Evolutionary conservation across 2,888 invertebrate genomes (phyloP), one percentile per base, ranked within the genome.

Genomic region (Meandrusa payeni): DNA sequence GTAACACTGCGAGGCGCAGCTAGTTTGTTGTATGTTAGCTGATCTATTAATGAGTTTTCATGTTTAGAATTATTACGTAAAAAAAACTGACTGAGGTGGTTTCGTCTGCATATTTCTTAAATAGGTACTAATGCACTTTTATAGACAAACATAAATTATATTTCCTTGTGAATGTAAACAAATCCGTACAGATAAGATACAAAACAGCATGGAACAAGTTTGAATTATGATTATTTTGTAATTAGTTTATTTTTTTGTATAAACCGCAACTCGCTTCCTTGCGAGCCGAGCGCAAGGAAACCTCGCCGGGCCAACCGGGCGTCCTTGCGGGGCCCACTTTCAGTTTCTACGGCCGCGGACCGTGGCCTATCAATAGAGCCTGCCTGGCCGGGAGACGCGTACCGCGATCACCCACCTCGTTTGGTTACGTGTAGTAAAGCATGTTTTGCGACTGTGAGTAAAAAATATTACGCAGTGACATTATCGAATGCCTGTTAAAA

Each of bases 311-410:
- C 42, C 41, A 57, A 78, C 78, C 71, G 70, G 83, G 52, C 76
- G 83, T 80, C 85, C 83, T 85, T 83, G 79, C 62, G 62, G 47
- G 41, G 57, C 19, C 74, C 78, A 83, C 85, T 86, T 76, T 85
- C 82, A 50, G 75, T 85, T 82, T 83, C 81, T 55, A 63, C 63
- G 51, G 57, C 51, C 55, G 56, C 24, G 19, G 5, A 26, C 44
- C 47, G 56, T 52, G 57, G 64, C 65, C 74, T 70, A 68, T 67
- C 68, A 54, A 57, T 60, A 57, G 59, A 54, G 51, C 45, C 41
- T 50, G 57, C 49, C 48, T 48, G 52, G 48, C 48, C 46, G 52
- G 50, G 54, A 22, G 6, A 20, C 32, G 11, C 22, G 10, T 22
- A 20, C 15, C n/a, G 24, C 36, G 10, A 17, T 15, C 36, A 10